Base-by-base conservation (phyloP, 2,113 vertebrate species). In the Otus sunia region DNA sequence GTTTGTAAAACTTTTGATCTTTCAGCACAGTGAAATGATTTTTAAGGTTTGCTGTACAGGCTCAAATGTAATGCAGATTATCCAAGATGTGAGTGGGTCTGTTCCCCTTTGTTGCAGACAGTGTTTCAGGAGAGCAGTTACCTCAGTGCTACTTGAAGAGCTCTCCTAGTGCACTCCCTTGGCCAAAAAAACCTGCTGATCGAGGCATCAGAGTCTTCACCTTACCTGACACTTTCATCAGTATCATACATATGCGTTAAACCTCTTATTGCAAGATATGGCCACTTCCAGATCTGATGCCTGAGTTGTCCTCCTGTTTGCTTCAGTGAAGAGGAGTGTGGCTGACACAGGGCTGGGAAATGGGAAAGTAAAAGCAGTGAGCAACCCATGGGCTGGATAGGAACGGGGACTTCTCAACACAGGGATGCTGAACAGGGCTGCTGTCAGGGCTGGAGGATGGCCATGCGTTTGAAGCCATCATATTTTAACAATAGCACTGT, bases 391-490 rank as follows among this genome's bases (percentile, higher is more conserved):
- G 56, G 34, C 10, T 58, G 66, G 66, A 4, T 7, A 13, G 21
- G 29, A 21, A 12, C 5, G n/a, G 29, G 7, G 30, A 7, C 62
- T 25, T 53, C 5, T 11, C 21, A 30, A 26, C 30, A 10, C 8
- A 2, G n/a, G 32, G 36, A 39, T 30, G 16, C 45, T 30, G 25
- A 47, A 9, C 18, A 10, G 5, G 15, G 29, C 64, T 32, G 34
- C 58, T 36, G 25, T 20, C 53, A 15, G 80, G 43, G 34, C 12
- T 0, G 2, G 55, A 64, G 23, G 27, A 10, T 43, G 20, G 21
- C 39, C 1, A 0, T n/a, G 27, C 6, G 1, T 55, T 43, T 32
- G 1, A 22, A 60, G n/a, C 15, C 6, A 11, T 50, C 10, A 20
- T 68, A 9, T 27, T 67, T 36, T 29, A 62, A 25, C 0, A 2